These are phyloP conservation scores for Criorhina ranunculi DNA, from an alignment of 2,888 invertebrate genomes.

Conservation along the genomic window DNA sequence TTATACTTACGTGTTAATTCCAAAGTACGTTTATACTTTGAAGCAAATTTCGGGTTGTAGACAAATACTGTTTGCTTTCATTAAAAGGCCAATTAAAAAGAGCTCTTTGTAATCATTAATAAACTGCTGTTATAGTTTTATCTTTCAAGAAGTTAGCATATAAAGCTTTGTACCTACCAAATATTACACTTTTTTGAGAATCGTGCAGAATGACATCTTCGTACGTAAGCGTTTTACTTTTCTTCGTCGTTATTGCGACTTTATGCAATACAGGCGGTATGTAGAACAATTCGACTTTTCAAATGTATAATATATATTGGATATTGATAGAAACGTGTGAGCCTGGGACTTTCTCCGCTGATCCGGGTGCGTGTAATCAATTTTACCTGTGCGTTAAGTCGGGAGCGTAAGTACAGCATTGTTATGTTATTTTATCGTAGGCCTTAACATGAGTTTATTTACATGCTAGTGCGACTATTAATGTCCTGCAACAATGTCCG, in stretches of 20 bases:
- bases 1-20: slow-evolving; percentile 10
- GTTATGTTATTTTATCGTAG: not conserved
- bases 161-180: not conserved
- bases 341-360: not conserved
- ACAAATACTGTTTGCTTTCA: not conserved
- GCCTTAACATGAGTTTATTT: not conserved
- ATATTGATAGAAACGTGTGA: slow-evolving; percentile 23
- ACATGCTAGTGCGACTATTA: slow-evolving; percentile 7
- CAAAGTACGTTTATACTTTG: slow-evolving; percentile 16
- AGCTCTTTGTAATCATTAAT: slow-evolving; percentile 9
- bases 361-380: slow-evolving; percentile 9
- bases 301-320: not conserved
- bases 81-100: not conserved
- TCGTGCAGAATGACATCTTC: not conserved
- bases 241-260: not conserved
- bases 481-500: slow-evolving; percentile 17
- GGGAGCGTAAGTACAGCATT: slow-evolving; percentile 24
- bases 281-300: not conserved
- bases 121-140: slow-evolving; percentile 13
- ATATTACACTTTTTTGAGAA: not conserved
- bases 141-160: slow-evolving; percentile 7
- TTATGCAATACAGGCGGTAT: slow-evolving; percentile 25
- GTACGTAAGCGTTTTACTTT: not conserved
- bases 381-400: slow-evolving; percentile 27
- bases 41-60: not conserved